Evolutionary conservation across 2,888 invertebrate genomes (phyloP), one percentile per base, ranked within the genome.

Genomic region (Mesorhabditis spiculigera): DNA sequence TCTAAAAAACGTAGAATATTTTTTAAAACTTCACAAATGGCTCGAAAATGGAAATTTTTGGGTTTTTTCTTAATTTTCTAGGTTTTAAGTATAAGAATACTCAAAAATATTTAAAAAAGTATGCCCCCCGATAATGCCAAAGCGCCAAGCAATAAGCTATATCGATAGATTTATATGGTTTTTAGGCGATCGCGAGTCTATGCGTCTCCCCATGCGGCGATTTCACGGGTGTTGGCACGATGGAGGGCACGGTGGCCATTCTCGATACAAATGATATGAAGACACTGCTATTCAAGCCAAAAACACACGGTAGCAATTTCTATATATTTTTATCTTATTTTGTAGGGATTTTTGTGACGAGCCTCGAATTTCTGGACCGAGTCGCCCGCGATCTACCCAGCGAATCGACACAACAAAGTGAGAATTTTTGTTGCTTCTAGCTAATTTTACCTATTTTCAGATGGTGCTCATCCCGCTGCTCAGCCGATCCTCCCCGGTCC

Each of bases 271-370:
- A 75, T 67, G 79, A 79, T 45, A 68, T 75, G 66, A 71, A 74
- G 43, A 71, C 69, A 5, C 69, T 80, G 4, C 68, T 73, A 41
- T 76, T 66, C 13, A 50, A 50, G 10, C n/a, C n/a, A 10, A 67
- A 41, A 72, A 74, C 4, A 69, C 69, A 28, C 42, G 61, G 16
- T 4, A 16, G 3, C 10, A 8, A 10, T 10, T n/a, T 16, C 10
- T 10, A 10, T 4, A 3, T 63, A 42, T 43, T 61, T 43, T 13
- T 8, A 61, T 16, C 41, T 3, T 5, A 70, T 1, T 13, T 4
- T 45, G 10, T 68, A 89, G 92, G 92, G 84, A 94, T 95, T 91
- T 98, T 98, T 89, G 93, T 98, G 75, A 97, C 97, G 68, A 95
- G 95, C 10, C 88, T 98, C 79, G 92, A 93, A 88, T 97, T 98